Evolutionary conservation across 2,797 vertebrate genomes (phyloP).

Genomic region (Hemitrygon akajei): DNA sequence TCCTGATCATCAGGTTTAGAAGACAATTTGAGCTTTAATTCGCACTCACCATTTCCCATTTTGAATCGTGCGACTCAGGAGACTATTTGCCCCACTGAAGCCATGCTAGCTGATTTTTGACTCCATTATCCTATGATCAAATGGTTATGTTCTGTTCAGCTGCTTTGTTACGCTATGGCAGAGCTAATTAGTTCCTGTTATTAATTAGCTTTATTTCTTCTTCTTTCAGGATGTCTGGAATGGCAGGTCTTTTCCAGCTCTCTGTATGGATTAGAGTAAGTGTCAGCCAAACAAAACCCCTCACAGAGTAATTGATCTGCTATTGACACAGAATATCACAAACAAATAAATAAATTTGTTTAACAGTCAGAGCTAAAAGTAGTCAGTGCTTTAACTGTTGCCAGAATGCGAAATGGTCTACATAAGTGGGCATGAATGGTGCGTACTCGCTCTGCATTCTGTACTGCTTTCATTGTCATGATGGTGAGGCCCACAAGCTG

Average conservation of each 20-base stretch:
- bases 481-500: not conserved
- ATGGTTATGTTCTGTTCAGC: not conserved
- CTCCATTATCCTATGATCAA: not conserved
- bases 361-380: not conserved
- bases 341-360: not conserved
- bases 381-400: too few species aligned
- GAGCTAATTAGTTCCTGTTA: not conserved
- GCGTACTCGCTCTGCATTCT: not conserved
- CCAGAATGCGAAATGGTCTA: too few species aligned
- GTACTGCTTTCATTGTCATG: too few species aligned
- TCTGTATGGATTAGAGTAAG: slow-evolving; percentile 69
- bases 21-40: too few species aligned
- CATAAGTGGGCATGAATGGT: too few species aligned
- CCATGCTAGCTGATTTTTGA: not conserved
- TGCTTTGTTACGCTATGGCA: not conserved
- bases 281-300: not conserved
- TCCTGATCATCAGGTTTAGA: too few species aligned
- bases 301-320: not conserved
- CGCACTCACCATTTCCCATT: too few species aligned
- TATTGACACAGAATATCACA: not conserved
- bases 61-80: too few species aligned
- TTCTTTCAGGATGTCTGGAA: slow-evolving; percentile 64
- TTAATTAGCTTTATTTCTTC: slow-evolving; percentile 21
- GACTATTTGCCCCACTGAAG: not conserved
- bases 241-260: slow-evolving; percentile 66